These are phyloP conservation scores for Diglossa cyanea DNA, from an alignment of 2,797 vertebrate species.

Conservation along the genomic window DNA sequence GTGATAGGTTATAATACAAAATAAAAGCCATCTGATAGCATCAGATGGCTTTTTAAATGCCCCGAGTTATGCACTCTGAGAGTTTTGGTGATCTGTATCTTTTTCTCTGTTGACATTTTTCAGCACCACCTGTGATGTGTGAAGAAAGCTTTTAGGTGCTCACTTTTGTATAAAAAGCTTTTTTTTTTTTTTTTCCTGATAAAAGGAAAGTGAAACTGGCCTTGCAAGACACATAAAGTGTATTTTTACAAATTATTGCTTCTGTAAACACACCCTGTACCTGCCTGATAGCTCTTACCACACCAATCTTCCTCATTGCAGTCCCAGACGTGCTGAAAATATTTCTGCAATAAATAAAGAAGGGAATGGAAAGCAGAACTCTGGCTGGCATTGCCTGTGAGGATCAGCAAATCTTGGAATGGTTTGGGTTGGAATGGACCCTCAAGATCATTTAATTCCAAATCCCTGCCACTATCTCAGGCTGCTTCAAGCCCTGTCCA, in stretches of 20 bases:
- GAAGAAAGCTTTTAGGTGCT: neutral
- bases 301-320: neutral
- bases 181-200: neutral
- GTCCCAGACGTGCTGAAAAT: rapidly evolving
- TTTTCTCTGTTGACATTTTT: neutral
- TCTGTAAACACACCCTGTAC: neutral
- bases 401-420: neutral
- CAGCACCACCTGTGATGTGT: neutral
- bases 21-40: neutral
- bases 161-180: neutral
- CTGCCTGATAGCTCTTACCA: neutral
- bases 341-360: neutral
- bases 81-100: neutral
- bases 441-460: neutral
- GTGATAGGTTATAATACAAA: neutral
- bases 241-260: neutral
- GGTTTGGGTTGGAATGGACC: neutral
- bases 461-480: neutral
- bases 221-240: neutral
- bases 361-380: neutral
- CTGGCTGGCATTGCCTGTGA: neutral
- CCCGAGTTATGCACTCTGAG: neutral
- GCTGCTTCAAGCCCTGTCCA: no score
- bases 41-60: neutral
- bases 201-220: neutral